Percentiles rank a stretch among this genome's conserved stretches.
Conservation (phyloP, 2,797 vertebrate species). For the Coracias cyanogaster region DNA sequence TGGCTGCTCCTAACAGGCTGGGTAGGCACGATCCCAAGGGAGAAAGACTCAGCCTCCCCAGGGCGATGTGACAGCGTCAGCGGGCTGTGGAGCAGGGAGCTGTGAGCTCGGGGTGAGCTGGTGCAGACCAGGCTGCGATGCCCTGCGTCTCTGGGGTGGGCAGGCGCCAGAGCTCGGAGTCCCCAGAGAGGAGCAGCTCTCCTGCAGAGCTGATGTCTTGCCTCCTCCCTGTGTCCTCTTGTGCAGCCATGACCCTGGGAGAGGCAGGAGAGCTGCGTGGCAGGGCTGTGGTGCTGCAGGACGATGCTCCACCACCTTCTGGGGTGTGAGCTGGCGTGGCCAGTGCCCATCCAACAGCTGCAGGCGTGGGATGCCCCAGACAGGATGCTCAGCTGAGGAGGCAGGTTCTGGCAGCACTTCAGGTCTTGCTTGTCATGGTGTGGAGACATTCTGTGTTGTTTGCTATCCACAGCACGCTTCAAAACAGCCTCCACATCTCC, state of each 20-base stretch:
- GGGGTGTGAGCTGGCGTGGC: rapidly evolving
- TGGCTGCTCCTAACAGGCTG: neutral
- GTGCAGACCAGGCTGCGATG: rapidly evolving
- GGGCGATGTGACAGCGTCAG: rapidly evolving
- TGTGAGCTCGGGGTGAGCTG: rapidly evolving
- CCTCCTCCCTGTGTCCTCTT: rapidly evolving
- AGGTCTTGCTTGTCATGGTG: neutral
- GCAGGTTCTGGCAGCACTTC: neutral
- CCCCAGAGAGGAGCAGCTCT: neutral
- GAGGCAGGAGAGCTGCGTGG: neutral
- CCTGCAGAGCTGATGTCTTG: neutral
- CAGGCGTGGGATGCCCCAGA: neutral
- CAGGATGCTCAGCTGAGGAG: neutral
- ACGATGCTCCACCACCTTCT: neutral
- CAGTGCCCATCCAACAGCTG: rapidly evolving
- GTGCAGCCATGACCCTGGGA: neutral
- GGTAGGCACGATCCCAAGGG: rapidly evolving
- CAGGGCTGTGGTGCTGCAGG: neutral
- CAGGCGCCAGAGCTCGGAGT: rapidly evolving
- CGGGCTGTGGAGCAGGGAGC: neutral
- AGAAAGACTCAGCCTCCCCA: neutral
- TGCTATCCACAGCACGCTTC: neutral
- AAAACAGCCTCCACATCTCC: neutral
- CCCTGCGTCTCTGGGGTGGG: neutral
- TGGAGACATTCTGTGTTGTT: neutral